Conservation (phyloP, 1,140 invertebrate species). For the Pachypsylla venusta region DNA sequence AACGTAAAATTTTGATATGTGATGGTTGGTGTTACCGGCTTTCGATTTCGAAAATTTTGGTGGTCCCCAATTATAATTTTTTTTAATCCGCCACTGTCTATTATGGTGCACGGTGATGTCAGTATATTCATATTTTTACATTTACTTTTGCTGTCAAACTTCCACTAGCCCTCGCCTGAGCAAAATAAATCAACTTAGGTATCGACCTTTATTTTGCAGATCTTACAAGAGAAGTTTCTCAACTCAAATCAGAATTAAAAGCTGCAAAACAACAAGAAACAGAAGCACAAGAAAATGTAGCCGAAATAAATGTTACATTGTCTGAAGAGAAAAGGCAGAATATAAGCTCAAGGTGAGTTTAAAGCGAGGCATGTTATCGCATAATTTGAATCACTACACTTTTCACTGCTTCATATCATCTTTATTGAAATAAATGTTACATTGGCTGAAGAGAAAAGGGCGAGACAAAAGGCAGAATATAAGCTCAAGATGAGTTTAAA, state of each 20-base stretch:
- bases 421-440: conserved; percentile 34
- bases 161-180: too few relatives aligned
- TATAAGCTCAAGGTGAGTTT: conserved; percentile 32
- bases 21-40: too few relatives aligned
- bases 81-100: too few relatives aligned
- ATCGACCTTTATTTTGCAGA: conserved; percentile 32
- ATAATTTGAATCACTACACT: too few relatives aligned
- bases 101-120: too few relatives aligned
- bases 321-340: conserved; percentile 35
- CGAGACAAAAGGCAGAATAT: conserved; percentile 32
- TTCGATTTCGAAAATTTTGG: too few relatives aligned
- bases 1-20: too few relatives aligned
- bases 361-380: neutral
- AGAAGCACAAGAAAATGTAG: conserved; percentile 45
- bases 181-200: too few relatives aligned
- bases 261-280: conserved; percentile 47
- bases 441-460: conserved; percentile 39
- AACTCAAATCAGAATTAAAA: conserved; percentile 48
- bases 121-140: too few relatives aligned
- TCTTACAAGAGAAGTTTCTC: conserved; percentile 43
- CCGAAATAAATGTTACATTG: conserved; percentile 34
- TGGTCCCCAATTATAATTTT: too few relatives aligned
- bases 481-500: conserved; percentile 31
- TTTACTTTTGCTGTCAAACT: too few relatives aligned
- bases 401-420: too few relatives aligned